Evolutionary conservation across 2,113 vertebrate genomes (phyloP), one percentile per base, ranked within the genome.

Genomic region (Antechinus stuartii): DNA sequence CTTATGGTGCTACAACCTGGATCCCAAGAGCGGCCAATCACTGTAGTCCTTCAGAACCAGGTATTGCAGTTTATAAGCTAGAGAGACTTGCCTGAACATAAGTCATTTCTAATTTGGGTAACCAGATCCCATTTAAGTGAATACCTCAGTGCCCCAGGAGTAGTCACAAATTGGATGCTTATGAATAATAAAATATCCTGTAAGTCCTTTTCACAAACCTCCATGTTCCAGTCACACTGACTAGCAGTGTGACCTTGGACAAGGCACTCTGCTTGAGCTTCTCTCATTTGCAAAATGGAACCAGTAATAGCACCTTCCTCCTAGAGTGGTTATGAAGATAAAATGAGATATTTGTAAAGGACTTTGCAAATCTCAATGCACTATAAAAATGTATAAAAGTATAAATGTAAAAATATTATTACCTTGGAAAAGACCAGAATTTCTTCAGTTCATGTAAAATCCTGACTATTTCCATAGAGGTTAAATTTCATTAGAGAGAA

Each of bases 31-130:
- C 68, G 98, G 11, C 96, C 98, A 0, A 98, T 99, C 1, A 93
- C 98, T 0, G 97, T 99, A 97, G 98, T 99, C 4, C 99, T 99
- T 98, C 99, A 99, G 98, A 99, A 99, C 97, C 99, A 99, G 99
- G 99, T 99, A 97, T 0, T 57, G 54, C 1, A 23, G 8, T 16
- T n/a, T 23, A 42, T 84, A 84, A 84, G 19, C 42, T 16, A 52
- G 16, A 90, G 90, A 93, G 42, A 19, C 47, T 93, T 89, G 76
- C 61, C 26, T 94, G 57, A 61, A 9, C 91, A 54, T 24, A 52
- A 92, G n/a, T 92, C 54, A 16, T 8, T 94, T 94, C 47, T 68
- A 92, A 91, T 84, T n/a, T 84, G 7, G n/a, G 19, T 84, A n/a
- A 42, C n/a, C 42, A 42, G n/a, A 84, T 42, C 19, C n/a, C n/a